Conservation (phyloP, 2,113 vertebrate genomes). For the Asarcornis scutulata region DNA sequence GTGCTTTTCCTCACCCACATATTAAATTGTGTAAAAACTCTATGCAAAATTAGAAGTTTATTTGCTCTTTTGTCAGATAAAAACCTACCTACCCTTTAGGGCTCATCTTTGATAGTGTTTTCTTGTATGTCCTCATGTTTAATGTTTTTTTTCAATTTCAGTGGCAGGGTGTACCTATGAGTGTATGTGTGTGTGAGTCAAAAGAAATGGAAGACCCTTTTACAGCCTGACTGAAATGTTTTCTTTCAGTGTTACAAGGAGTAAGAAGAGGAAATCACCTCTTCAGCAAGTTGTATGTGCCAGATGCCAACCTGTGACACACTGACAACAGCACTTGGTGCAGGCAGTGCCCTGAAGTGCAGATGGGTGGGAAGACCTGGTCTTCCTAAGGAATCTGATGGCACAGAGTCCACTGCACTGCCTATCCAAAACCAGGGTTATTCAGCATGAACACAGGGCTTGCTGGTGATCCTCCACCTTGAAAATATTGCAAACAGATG, state of each 20-base stretch:
- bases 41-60: background rate
- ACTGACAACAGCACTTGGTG: accelerated
- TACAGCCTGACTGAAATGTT: background rate
- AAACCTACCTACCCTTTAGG: background rate
- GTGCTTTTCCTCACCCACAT: background rate
- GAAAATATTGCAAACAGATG: background rate
- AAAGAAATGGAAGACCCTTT: background rate
- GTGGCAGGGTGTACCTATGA: background rate
- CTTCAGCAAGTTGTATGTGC: background rate
- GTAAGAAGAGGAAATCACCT: background rate
- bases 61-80: background rate
- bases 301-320: background rate
- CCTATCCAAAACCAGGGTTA: background rate
- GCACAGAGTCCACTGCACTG: background rate
- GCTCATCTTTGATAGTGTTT: background rate
- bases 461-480: background rate
- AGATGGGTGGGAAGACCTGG: accelerated
- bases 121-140: background rate
- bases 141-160: background rate
- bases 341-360: background rate
- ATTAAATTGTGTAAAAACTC: background rate
- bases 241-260: background rate
- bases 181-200: background rate
- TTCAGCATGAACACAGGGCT: background rate
- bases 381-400: background rate